Evolutionary conservation across 2,888 invertebrate species (phyloP), one percentile per base, ranked within the genome.

Genomic region (Euplexia lucipara): DNA sequence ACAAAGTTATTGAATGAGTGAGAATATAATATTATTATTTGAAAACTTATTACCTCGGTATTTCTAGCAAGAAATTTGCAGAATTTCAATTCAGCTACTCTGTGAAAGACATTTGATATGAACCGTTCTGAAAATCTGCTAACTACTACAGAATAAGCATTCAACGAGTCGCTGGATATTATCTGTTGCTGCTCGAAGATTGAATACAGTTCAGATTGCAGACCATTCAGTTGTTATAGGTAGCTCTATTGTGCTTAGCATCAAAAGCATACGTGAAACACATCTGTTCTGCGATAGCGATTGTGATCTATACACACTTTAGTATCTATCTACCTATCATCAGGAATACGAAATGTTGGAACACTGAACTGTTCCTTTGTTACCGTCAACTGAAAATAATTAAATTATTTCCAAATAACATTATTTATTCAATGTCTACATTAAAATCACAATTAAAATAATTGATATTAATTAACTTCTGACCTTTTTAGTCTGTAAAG

Each of bases 401-500:
- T 20, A 30, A 10, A 44, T 35, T 10, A 20, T 10, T 16, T 45
- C 5, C 9, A 35, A 61, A 16, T 63, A 64, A 4, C 14, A 7
- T 64, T 18, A 34, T 22, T 6, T 7, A 69, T 41, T 48, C 12
- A 32, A 12, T 18, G 20, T 35, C 9, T 10, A 32, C 14, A 9
- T 20, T 9, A 61, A 70, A 62, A 32, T 51, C 37, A 26, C n/a
- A 34, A 9, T 35, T 16, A 35, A 41, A 34, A 18, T 44, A 53
- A 14, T 16, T 8, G 18, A 9, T 44, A 12, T 26, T 32, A 64
- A 64, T 32, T 32, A 47, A 71, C 30, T 47, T 60, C 12, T 35
- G 37, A 65, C 30, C 42, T 49, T 69, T 54, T 22, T 14, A 4
- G 14, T n/a, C n/a, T 10, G 12, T n/a, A 49, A 65, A 66, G 18